phyloP scores from a whole-genome alignment of 2,888 invertebrate genomes.

The Calameuta idolon region DNA sequence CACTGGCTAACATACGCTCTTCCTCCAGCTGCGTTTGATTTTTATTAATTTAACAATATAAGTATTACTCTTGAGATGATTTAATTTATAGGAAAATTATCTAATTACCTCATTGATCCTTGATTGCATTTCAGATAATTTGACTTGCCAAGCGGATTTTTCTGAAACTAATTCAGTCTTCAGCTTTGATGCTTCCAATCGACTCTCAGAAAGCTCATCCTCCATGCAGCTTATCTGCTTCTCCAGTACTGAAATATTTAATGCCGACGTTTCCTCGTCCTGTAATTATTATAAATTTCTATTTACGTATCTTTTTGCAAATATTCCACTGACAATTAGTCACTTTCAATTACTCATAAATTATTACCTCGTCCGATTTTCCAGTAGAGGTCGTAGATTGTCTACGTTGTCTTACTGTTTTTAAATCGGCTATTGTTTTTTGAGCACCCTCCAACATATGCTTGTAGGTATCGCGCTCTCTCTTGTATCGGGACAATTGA shows the following conservation, averaged over 20 bases:
- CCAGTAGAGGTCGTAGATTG: slow-evolving; percentile 72
- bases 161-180: slow-evolving; percentile 93
- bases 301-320: not conserved
- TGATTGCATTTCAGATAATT: slow-evolving; percentile 88
- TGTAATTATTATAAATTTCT: slow-evolving; percentile 41
- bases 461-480: slow-evolving; percentile 89
- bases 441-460: slow-evolving; percentile 91
- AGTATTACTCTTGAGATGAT: not conserved
- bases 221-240: slow-evolving; percentile 88
- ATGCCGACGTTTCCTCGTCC: slow-evolving; percentile 79
- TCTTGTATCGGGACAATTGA: slow-evolving; percentile 81
- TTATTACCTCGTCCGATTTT: slow-evolving; percentile 78
- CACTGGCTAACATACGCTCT: slow-evolving; percentile 84
- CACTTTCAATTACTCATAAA: slow-evolving; percentile 14
- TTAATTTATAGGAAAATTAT: slow-evolving; percentile 1
- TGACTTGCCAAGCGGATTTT: slow-evolving; percentile 86
- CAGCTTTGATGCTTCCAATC: slow-evolving; percentile 83
- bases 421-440: slow-evolving; percentile 83
- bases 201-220: slow-evolving; percentile 88
- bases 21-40: slow-evolving; percentile 78
- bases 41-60: slow-evolving; percentile 14
- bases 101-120: slow-evolving; percentile 80
- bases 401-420: slow-evolving; percentile 63
- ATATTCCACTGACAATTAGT: not conserved
- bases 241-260: slow-evolving; percentile 78